These are phyloP conservation scores for Myotis lucifugus DNA, from an alignment of 2,113 vertebrate genomes.

Conservation along the genomic window DNA sequence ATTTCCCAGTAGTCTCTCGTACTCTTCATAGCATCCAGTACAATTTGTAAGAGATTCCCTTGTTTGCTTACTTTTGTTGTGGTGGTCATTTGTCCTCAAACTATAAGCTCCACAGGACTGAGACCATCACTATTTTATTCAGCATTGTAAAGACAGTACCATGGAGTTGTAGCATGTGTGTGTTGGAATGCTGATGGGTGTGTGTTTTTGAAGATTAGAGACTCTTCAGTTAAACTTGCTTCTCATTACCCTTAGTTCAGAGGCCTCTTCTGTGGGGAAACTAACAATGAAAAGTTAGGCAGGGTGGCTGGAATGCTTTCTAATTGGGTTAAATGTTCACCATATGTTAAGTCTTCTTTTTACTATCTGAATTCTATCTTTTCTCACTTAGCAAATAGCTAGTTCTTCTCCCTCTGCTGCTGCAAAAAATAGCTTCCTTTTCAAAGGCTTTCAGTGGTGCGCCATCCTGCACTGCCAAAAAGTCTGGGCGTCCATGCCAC, in stretches of 20 bases:
- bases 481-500: not conserved
- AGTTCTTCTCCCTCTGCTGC: not conserved
- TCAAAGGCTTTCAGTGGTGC: not conserved
- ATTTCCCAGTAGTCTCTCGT: not conserved
- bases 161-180: not conserved
- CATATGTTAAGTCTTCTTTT: constrained; percentile 15
- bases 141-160: not conserved
- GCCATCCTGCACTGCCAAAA: not conserved
- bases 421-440: constrained; percentile 9
- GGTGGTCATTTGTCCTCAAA: not conserved
- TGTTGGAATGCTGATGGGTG: not conserved
- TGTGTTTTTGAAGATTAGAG: not conserved
- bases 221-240: not conserved
- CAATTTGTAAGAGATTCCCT: not conserved
- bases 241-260: not conserved
- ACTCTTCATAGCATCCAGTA: not conserved
- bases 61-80: not conserved
- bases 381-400: constrained; percentile 41
- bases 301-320: not conserved
- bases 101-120: not conserved
- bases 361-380: not conserved
- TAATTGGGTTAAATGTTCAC: not conserved
- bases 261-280: not conserved
- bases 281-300: not conserved
- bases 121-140: not conserved